Conservation (phyloP, 2,888 invertebrate genomes). For the Eupelmus urozonus region DNA sequence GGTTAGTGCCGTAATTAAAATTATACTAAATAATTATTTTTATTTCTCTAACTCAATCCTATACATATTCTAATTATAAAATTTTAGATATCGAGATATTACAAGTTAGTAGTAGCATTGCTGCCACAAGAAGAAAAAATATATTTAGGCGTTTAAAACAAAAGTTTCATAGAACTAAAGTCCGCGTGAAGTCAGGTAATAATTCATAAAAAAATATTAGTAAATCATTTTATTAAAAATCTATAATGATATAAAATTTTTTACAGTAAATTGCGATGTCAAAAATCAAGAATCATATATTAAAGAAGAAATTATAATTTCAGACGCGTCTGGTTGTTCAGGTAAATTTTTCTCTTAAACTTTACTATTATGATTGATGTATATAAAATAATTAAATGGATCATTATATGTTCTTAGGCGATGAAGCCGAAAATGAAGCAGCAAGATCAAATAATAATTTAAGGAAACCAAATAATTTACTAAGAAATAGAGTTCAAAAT, state of each 20-base stretch:
- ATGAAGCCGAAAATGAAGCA: too few species aligned
- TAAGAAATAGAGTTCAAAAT: not conserved
- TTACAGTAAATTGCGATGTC: constrained; percentile 9
- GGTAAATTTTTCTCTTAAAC: constrained; percentile 30
- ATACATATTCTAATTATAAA: not conserved
- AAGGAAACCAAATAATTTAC: not conserved
- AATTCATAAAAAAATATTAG: not conserved
- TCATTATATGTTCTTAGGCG: too few species aligned
- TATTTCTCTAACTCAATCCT: too few species aligned
- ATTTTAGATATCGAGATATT: constrained; percentile 47
- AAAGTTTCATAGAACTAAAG: not conserved
- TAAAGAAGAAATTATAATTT: constrained; percentile 55
- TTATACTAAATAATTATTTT: not conserved
- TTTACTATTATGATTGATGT: not conserved
- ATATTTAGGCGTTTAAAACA: not conserved
- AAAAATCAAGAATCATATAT: constrained; percentile 28
- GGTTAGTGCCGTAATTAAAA: not conserved
- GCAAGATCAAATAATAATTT: not conserved
- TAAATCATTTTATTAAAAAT: not conserved
- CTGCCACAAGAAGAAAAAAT: not conserved
- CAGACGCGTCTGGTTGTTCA: constrained; percentile 47
- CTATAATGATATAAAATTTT: not conserved
- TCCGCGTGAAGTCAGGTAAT: constrained; percentile 31
- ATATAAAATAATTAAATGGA: not conserved
- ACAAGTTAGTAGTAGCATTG: constrained; percentile 9